phyloP scores from a whole-genome alignment of 2,797 vertebrate genomes.

The Sebastes kiyomatsui region DNA sequence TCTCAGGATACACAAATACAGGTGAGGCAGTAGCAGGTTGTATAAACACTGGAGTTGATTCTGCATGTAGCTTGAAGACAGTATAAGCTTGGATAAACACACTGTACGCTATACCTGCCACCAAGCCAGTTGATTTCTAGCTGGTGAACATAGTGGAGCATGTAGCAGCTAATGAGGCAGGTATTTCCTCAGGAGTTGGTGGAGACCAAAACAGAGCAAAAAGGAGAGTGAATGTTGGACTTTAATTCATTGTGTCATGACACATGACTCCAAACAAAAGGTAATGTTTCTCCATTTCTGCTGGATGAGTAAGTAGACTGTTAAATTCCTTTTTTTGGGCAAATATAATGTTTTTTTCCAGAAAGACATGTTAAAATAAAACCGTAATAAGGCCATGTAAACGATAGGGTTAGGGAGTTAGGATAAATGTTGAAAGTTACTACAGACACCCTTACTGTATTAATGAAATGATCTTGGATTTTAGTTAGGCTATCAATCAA shows the following conservation, averaged over 20 bases:
- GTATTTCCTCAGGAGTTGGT: neutral
- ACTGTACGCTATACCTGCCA: neutral
- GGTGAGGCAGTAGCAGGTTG: neutral
- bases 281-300: neutral
- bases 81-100: neutral
- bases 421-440: neutral
- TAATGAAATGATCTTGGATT: neutral
- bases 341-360: neutral
- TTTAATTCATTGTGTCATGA: neutral
- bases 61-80: neutral
- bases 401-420: neutral
- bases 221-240: neutral
- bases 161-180: neutral
- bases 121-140: neutral
- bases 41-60: neutral
- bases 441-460: neutral
- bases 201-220: neutral
- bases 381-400: neutral
- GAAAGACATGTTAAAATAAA: neutral
- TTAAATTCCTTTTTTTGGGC: neutral
- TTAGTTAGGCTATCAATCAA: neutral
- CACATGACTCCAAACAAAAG: neutral
- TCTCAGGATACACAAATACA: neutral
- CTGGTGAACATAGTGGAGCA: neutral
- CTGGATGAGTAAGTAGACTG: neutral